A percentile compares a stretch with the other conserved stretches of the same genome.
Conservation (phyloP, 64 coral and sea anemone species). For the Actinia tenebrosa region DNA sequence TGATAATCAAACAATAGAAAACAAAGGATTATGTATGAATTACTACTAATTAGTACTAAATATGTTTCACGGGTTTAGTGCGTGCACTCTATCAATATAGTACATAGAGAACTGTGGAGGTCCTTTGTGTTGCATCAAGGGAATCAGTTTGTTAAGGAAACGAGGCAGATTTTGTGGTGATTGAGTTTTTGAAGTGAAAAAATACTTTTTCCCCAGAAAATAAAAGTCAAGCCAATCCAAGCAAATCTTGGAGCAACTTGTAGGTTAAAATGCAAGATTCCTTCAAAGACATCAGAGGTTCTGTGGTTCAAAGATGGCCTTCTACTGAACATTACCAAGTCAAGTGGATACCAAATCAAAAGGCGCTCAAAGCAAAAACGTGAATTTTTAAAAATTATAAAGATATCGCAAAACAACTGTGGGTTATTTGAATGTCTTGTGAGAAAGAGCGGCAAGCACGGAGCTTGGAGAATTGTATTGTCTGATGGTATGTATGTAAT, state of each 20-base stretch:
- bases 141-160: too few relatives aligned
- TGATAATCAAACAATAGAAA: too few relatives aligned
- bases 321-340: neutral
- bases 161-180: neutral
- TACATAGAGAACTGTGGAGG: too few relatives aligned
- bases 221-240: neutral
- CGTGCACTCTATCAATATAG: too few relatives aligned
- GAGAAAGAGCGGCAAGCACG: neutral
- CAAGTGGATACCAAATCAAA: neutral
- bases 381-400: neutral
- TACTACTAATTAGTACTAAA: too few relatives aligned
- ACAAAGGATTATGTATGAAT: too few relatives aligned
- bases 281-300: neutral
- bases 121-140: too few relatives aligned
- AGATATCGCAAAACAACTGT: neutral
- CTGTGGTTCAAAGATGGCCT: neutral
- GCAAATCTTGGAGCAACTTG: neutral
- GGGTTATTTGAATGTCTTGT: neutral
- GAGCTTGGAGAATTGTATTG: neutral
- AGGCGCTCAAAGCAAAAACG: neutral
- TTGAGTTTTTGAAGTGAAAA: neutral
- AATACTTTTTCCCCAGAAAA: neutral
- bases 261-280: neutral
- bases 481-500: neutral
- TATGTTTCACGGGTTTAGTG: too few relatives aligned